A percentile compares a stretch with the other conserved stretches of the same genome.
These are phyloP conservation scores for Rhagologus leucostigma DNA, from an alignment of 2,113 vertebrate species.

Conservation along the genomic window DNA sequence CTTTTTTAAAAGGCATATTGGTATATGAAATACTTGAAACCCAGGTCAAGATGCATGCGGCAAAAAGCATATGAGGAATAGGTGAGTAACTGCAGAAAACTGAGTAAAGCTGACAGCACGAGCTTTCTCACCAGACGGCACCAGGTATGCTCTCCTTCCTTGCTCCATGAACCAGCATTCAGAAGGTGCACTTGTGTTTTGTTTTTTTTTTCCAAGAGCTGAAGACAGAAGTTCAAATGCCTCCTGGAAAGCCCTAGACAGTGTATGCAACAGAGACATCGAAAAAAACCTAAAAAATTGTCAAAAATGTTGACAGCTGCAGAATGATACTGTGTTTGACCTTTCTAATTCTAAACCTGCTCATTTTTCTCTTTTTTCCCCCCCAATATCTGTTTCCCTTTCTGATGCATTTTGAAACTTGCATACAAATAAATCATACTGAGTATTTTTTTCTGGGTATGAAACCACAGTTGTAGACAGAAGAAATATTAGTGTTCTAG, in stretches of 20 bases:
- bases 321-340: not conserved
- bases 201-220: not conserved
- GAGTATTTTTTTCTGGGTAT: fast-evolving
- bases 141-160: too few relatives aligned
- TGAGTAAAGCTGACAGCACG: not conserved
- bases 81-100: not conserved
- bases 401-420: not conserved
- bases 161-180: fast-evolving
- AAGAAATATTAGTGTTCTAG: not conserved
- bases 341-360: not conserved
- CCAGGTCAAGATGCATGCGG: fast-evolving
- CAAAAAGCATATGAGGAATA: not conserved
- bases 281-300: not conserved
- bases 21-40: not conserved
- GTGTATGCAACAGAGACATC: not conserved
- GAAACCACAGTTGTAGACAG: fast-evolving
- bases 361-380: fast-evolving
- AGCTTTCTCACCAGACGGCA: not conserved
- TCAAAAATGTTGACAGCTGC: not conserved
- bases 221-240: not conserved
- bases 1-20: not conserved
- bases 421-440: not conserved
- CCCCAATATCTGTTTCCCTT: not conserved
- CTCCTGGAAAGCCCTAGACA: fast-evolving
- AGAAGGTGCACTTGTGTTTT: fast-evolving